phyloP scores from a whole-genome alignment of 2,113 vertebrate species.

The Thamnaconus septentrionalis region DNA sequence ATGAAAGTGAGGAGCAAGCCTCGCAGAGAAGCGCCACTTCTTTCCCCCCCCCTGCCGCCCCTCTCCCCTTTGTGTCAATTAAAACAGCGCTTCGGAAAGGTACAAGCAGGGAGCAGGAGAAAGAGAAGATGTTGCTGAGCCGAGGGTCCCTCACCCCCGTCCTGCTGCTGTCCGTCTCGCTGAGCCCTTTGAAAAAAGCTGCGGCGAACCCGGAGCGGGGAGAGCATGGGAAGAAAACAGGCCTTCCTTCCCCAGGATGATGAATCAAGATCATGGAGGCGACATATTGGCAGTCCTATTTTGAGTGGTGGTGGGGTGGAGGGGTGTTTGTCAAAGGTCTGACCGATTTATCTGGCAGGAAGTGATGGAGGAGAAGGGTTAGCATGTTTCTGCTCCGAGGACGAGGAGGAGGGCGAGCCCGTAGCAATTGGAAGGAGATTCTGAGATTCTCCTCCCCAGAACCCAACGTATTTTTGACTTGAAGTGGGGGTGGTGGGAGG shows the following conservation, averaged over 20 bases:
- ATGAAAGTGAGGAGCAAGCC: constrained; percentile 48
- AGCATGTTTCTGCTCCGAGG: constrained; percentile 31
- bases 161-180: constrained; percentile 42
- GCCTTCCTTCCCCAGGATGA: constrained; percentile 35
- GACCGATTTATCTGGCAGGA: constrained; percentile 58
- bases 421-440: constrained; percentile 5
- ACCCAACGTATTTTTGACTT: neutral
- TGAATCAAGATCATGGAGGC: constrained; percentile 64
- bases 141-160: constrained; percentile 45
- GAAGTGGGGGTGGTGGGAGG: neutral
- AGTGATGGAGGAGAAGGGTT: constrained; percentile 22
- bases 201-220: constrained; percentile 5
- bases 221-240: constrained; percentile 15
- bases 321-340: constrained; percentile 54
- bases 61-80: constrained; percentile 56
- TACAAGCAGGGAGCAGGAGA: constrained; percentile 22
- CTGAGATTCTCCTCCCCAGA: neutral
- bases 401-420: constrained; percentile 20
- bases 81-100: constrained; percentile 48
- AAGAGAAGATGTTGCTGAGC: constrained; percentile 35
- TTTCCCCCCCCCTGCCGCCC: neutral
- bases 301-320: constrained; percentile 5
- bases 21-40: constrained; percentile 25
- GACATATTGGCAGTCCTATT: constrained; percentile 51
- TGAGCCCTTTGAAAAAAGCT: too few relatives aligned